Evolutionary conservation across 2,888 invertebrate genomes (phyloP).

Genomic region (Gandaritis pyraliata): DNA sequence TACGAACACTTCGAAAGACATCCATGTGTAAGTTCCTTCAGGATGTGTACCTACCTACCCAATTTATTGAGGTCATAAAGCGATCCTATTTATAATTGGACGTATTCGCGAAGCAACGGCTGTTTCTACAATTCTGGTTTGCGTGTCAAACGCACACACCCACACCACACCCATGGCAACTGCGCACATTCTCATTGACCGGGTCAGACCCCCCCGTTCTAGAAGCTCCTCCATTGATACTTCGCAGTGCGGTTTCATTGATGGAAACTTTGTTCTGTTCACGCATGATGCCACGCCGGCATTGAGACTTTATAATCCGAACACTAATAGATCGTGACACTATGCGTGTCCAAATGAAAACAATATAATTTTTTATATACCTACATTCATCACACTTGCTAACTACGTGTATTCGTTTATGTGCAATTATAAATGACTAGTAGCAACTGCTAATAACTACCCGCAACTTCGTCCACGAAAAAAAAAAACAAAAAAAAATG

Average conservation of each 20-base stretch:
- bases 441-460: too few relatives aligned
- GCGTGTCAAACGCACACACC: constrained; percentile 48
- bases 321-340: constrained; percentile 24
- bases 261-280: constrained; percentile 57
- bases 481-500: too few relatives aligned
- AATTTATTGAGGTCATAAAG: constrained; percentile 7
- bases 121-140: constrained; percentile 43
- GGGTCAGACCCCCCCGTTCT: constrained; percentile 73
- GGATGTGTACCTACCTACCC: neutral
- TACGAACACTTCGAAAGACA: neutral
- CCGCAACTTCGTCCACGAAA: too few relatives aligned
- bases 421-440: too few relatives aligned
- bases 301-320: constrained; percentile 32
- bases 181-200: constrained; percentile 69
- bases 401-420: neutral
- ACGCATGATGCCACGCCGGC: constrained; percentile 37
- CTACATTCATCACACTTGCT: too few relatives aligned
- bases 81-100: constrained; percentile 28
- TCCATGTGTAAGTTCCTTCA: neutral
- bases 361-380: neutral
- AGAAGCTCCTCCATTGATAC: constrained; percentile 79
- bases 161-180: constrained; percentile 41
- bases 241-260: constrained; percentile 76
- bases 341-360: constrained; percentile 7
- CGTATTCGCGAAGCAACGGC: constrained; percentile 37